Evolutionary conservation across 2,888 invertebrate species (phyloP), one percentile per base, ranked within the genome.

Genomic region (Arge pagana): DNA sequence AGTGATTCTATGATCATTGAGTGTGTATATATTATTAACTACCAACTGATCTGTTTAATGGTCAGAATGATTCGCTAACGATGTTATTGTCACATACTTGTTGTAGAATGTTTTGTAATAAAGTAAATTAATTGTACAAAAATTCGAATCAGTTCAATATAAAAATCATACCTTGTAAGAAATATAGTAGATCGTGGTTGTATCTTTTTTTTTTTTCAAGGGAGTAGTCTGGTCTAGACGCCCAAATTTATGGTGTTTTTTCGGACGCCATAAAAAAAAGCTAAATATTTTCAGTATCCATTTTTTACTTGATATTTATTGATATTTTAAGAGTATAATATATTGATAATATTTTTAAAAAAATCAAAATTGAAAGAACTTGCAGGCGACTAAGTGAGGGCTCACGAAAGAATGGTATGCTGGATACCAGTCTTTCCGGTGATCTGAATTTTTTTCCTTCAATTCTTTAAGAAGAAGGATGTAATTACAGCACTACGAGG

Each of bases 1-100:
- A 15, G 15, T 18, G 7, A 30, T 30, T 11, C 28, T 42, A 42
- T 28, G 42, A 21, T 33, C 45, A 13, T 35, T 16, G 15, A 30
- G 35, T 31, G 31, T 39, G 45, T 45, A 45, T 23, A 45, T 45
- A 45, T 45, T 45, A 33, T 21, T 28, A 31, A 45, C 23, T 33
- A 13, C 16, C 23, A 33, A 26, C 35, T 8, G 45, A 45, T 45
- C 45, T 30, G 33, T 33, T 45, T 7, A 45, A 45, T 33, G 45
- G 24, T 45, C 21, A 2, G 16, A 33, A 18, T 31, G 31, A 45
- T 45, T 33, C 15, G 28, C 28, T 31, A 31, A 11, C 5, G 13
- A n/a, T n/a, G 13, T 39, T 15, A 45, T 33, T 35, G 24, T 23
- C 7, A 33, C 21, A 16, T 33, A 33, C 45, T 45, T 45, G 35